Evolutionary conservation across 2,113 vertebrate species (phyloP).

Genomic region (Tor tambroides): DNA sequence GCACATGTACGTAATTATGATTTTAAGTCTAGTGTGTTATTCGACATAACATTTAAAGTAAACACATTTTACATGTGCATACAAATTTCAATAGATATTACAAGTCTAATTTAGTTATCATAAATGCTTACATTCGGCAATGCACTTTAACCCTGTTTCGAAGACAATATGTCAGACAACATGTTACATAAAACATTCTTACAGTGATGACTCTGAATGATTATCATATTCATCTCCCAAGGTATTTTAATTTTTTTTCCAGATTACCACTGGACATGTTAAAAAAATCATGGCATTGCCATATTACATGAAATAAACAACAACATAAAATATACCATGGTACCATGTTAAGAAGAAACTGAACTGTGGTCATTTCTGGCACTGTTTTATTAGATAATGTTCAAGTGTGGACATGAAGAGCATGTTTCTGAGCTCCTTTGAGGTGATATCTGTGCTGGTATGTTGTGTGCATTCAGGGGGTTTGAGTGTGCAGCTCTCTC

Average conservation of each 20-base stretch:
- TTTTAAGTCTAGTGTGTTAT: no score
- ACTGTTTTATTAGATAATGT: neutral
- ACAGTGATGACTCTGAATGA: no score
- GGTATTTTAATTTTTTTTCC: no score
- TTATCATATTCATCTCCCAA: no score
- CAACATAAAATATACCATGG: neutral
- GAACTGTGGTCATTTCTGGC: neutral
- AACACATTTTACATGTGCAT: no score
- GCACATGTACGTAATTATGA: no score
- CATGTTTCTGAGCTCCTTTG: neutral
- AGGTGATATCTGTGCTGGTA: neutral
- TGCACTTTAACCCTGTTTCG: neutral
- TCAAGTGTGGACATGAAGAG: neutral
- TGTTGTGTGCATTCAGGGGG: neutral
- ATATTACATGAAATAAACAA: neutral
- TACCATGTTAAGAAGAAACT: neutral
- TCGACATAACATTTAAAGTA: no score
- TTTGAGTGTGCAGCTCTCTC: slow-evolving; percentile 16
- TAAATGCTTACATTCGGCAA: neutral
- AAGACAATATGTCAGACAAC: neutral
- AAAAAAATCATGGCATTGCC: neutral
- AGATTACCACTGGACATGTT: neutral
- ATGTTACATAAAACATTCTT: no score
- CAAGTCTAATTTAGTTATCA: neutral
- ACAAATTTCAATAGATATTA: neutral